Evolutionary conservation across 1,140 invertebrate genomes (phyloP), one percentile per base, ranked within the genome.

Genomic region (Pinna nobilis): DNA sequence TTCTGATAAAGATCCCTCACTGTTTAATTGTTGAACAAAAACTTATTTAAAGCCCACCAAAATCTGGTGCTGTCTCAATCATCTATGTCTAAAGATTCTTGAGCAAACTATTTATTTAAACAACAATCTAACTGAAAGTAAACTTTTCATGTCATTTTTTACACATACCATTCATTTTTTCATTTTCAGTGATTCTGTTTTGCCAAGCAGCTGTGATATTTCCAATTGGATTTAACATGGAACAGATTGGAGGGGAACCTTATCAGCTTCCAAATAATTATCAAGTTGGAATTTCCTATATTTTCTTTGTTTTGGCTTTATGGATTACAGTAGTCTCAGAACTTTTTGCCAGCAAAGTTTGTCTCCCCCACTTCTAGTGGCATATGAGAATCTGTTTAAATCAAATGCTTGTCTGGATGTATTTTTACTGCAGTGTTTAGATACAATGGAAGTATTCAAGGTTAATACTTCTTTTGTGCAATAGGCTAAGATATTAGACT

Each of bases 321-420:
- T 98, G 97, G 97, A 96, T 98, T 55, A 98, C 96, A 51, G 97
- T 98, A 4, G 95, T 98, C 78, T 98, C 96, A 11, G 97, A 98
- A 90, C 88, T 98, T 23, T 98, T 98, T 92, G 96, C 96, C 67
- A 96, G 96, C n/a, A 98, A 98, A 94, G 96, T 98, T 13, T 98
- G 97, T 89, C 89, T 98, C 73, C 96, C 96, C 53, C 96, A 98
- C 76, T 87, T 88, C 63, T 87, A 60, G 68, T 13, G 13, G 18
- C 9, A n/a, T 63, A 15, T 44, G 15, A n/a, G n/a, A n/a, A n/a
- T n/a, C n/a, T n/a, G n/a, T n/a, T n/a, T n/a, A n/a, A n/a, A n/a
- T n/a, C n/a, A n/a, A n/a, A n/a, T n/a, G n/a, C n/a, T n/a, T n/a
- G n/a, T n/a, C n/a, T n/a, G n/a, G n/a, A n/a, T n/a, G n/a, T n/a